phyloP scores from a whole-genome alignment of 2,888 invertebrate species.

The Erannis defoliaria region DNA sequence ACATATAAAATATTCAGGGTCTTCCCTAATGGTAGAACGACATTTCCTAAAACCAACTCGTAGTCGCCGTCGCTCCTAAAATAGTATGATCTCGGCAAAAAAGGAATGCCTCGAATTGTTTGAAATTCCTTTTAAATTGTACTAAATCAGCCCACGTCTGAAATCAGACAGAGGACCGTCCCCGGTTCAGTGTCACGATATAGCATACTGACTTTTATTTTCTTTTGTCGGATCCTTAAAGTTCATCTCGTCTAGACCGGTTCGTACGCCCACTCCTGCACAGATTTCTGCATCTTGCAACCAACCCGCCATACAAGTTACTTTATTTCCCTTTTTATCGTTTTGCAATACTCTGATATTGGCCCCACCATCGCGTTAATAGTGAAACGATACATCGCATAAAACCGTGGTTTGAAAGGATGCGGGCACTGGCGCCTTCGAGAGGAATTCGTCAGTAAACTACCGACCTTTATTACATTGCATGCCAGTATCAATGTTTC shows the following conservation, averaged over 20 bases:
- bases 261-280: slow-evolving; percentile 76
- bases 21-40: slow-evolving; percentile 20
- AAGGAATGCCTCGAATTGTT: slow-evolving; percentile 41
- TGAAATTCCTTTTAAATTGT: slow-evolving; percentile 46
- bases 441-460: slow-evolving; percentile 23
- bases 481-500: slow-evolving; percentile 9
- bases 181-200: slow-evolving; percentile 73
- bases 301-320: slow-evolving; percentile 82
- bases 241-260: slow-evolving; percentile 86
- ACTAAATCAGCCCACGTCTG: slow-evolving; percentile 55
- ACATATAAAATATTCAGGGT: slow-evolving; percentile 4
- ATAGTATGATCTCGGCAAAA: slow-evolving; percentile 41
- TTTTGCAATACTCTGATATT: slow-evolving; percentile 79
- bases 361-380: slow-evolving; percentile 69
- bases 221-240: slow-evolving; percentile 81
- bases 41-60: slow-evolving; percentile 27
- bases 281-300: slow-evolving; percentile 86
- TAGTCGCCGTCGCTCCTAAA: slow-evolving; percentile 30
- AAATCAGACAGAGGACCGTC: slow-evolving; percentile 66
- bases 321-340: slow-evolving; percentile 81
- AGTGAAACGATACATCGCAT: slow-evolving; percentile 67
- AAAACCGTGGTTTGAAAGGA: slow-evolving; percentile 55
- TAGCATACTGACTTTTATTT: slow-evolving; percentile 72
- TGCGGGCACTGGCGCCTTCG: slow-evolving; percentile 32
- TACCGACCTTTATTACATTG: slow-evolving; percentile 21